Conservation (phyloP, 2,797 vertebrate genomes). For the Huso huso region DNA sequence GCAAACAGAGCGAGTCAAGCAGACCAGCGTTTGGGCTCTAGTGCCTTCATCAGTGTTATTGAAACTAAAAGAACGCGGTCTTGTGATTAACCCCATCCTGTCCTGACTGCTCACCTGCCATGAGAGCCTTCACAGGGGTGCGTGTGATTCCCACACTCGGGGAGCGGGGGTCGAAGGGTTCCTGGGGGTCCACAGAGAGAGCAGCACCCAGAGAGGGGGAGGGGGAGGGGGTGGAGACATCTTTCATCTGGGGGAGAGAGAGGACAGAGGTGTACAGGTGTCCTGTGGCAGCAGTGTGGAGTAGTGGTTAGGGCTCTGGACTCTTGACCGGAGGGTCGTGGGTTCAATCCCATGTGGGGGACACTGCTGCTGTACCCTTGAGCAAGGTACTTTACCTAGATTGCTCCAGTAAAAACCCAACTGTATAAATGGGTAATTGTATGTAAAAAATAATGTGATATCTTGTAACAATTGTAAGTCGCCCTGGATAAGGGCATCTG, state of each 20-base stretch:
- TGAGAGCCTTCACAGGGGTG: slow-evolving; percentile 57
- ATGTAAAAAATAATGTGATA: too few species aligned
- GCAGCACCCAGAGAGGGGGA: slow-evolving; percentile 20
- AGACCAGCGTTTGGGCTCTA: too few species aligned
- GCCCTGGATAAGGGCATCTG: too few species aligned
- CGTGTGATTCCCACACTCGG: slow-evolving; percentile 51
- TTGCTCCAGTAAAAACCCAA: too few species aligned
- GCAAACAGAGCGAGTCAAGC: neutral
- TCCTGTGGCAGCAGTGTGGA: too few species aligned
- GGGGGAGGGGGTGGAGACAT: neutral
- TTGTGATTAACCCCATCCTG: neutral
- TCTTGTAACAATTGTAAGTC: too few species aligned
- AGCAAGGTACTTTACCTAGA: too few species aligned
- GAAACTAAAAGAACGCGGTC: neutral
- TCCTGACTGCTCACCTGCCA: slow-evolving; percentile 43
- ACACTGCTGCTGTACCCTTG: too few species aligned
- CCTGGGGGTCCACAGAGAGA: slow-evolving; percentile 20
- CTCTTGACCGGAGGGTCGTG: too few species aligned
- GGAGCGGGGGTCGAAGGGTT: slow-evolving; percentile 54
- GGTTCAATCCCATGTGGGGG: too few species aligned
- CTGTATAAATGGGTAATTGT: too few species aligned
- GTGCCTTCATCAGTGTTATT: neutral
- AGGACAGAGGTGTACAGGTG: neutral
- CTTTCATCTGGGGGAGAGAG: neutral
- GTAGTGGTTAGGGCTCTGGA: too few species aligned